Base-by-base conservation (phyloP, 2,888 invertebrate genomes). In the Kuschelorhynchus macadamiae region DNA sequence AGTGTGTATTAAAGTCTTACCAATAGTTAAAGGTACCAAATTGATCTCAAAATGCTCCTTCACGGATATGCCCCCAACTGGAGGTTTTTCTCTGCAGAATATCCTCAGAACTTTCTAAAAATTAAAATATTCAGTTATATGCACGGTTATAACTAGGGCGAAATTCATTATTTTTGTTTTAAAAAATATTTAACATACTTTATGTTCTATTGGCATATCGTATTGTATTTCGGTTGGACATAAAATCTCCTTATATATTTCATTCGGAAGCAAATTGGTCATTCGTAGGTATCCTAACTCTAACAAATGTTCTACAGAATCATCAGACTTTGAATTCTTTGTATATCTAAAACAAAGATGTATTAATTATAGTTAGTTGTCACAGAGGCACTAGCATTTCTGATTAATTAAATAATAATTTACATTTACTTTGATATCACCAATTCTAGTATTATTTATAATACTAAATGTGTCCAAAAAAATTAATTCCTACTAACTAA, bases 21-120 rank as follows among this genome's bases (percentile, higher is more conserved):
- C 92, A 79, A 95, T 95, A 0, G 93, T 92, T 68, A 98, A 89
- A 7, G 98, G 98, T 11, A 96, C 95, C 42, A 98, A 93, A 85
- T 98, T 98, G 72, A 98, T 96, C 86, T 99, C 99, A 83, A 99
- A 97, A 85, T 98, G 97, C 81, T 99, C 98, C 82, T 98, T 99
- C 11, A 99, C 96, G 0, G 97, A 94, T 75, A 99, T 99, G 1
- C 99, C 99, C n/a, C 97, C 98, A 4, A 98, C 98, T 0, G 97
- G 97, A 46, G 96, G 95, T 74, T 94, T 92, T 85, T 98, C 98
- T 67, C 97, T 88, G 76, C 98, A 98, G 84, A 97, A 96, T 47
- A 99, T 93, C 71, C 98, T 88, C 72, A 99, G 85, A 16, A 97
- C 95, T 79, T 96, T 91, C 85, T 85, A 82, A 72, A 80, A 79